phyloP scores from a whole-genome alignment of 2,113 vertebrate species.

The Physeter macrocephalus region DNA sequence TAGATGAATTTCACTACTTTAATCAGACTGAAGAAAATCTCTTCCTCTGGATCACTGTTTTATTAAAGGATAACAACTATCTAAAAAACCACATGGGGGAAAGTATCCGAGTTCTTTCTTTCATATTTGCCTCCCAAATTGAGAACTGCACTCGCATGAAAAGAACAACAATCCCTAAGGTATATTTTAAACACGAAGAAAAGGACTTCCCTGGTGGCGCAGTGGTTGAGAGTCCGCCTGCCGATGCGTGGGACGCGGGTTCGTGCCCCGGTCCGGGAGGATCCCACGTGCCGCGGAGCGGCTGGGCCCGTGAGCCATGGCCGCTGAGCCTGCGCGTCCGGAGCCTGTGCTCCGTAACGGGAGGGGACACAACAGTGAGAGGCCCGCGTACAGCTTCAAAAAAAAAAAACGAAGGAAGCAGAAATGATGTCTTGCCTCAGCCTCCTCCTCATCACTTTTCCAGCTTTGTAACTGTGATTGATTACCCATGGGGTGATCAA shows the following conservation, averaged over 20 bases:
- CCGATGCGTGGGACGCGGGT: too few species aligned
- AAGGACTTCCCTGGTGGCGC: too few species aligned
- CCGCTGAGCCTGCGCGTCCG: too few species aligned
- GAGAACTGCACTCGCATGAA: neutral
- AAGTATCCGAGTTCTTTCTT: neutral
- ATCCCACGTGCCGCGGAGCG: too few species aligned
- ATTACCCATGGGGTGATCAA: neutral
- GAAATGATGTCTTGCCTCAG: neutral
- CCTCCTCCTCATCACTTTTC: fast-evolving
- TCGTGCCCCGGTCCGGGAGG: too few species aligned
- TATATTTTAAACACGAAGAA: neutral
- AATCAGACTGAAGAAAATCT: neutral
- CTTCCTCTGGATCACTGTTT: neutral
- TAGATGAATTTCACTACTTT: neutral
- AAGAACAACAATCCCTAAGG: neutral
- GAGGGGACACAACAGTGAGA: too few species aligned
- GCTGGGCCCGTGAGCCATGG: too few species aligned
- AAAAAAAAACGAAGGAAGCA: neutral
- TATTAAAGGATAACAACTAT: neutral
- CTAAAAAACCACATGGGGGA: neutral
- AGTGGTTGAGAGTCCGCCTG: too few species aligned
- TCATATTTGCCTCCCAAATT: neutral
- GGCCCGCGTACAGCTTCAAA: too few species aligned
- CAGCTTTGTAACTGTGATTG: neutral
- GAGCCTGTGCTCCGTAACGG: too few species aligned